Percentiles rank a stretch among this genome's conserved stretches.
These are phyloP conservation scores for Epiblema foenella DNA, from an alignment of 2,888 invertebrate genomes.

Conservation along the genomic window DNA sequence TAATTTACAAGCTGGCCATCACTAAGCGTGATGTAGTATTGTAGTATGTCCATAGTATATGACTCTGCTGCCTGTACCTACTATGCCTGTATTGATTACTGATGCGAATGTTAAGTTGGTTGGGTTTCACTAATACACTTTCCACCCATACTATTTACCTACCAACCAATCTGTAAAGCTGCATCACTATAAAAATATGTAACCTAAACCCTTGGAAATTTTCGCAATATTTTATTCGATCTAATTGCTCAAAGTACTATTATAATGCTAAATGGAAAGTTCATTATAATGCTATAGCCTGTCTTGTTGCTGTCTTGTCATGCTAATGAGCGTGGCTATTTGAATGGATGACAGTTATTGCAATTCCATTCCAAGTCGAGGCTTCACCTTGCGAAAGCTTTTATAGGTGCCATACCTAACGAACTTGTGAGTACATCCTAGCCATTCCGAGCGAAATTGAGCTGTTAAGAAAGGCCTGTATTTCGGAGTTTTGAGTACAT, in stretches of 20 bases:
- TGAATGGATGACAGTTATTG: slow-evolving; percentile 27
- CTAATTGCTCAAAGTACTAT: neutral
- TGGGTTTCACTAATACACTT: neutral
- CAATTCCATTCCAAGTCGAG: neutral
- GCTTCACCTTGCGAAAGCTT: neutral
- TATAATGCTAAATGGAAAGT: slow-evolving; percentile 29
- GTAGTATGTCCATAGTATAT: too few species aligned
- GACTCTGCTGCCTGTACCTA: too few species aligned
- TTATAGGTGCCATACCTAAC: neutral
- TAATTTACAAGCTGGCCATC: too few species aligned
- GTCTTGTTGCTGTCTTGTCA: slow-evolving; percentile 39
- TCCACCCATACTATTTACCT: neutral
- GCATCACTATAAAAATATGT: neutral
- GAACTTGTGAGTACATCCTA: neutral
- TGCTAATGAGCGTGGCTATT: slow-evolving; percentile 35
- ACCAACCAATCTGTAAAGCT: neutral
- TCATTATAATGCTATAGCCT: slow-evolving; percentile 33
- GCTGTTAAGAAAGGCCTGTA: neutral
- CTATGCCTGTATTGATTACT: neutral
- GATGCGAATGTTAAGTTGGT: neutral
- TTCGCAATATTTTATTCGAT: neutral
- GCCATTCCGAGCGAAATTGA: neutral
- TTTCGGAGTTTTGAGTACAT: too few species aligned
- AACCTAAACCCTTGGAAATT: neutral
- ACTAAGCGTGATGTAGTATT: too few species aligned